Base-by-base conservation (phyloP, 2,797 vertebrate genomes). In the Antennarius maculatus region DNA sequence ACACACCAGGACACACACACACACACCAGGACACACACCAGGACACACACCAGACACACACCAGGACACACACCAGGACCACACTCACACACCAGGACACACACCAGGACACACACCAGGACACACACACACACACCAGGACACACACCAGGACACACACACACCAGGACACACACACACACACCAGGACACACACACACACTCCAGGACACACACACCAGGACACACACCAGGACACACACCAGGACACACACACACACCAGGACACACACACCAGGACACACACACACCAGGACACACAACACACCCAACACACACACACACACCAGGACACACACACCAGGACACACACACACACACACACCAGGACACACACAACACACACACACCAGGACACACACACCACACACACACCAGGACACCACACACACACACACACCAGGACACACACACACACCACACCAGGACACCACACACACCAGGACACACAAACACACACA, bases 381-480 rank as follows among this genome's bases (percentile, higher is more conserved):
- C n/a, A n/a, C 23, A 23, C 23, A 23, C 23, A 23, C 23, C n/a
- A n/a, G n/a, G 92, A 92, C 0, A 91, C 91, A 69, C 94, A 93
- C 81, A 66, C 16, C 8, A 49, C 9, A 5, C n/a, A 5, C 12
- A 18, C n/a, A 31, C 43, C n/a, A n/a, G n/a, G n/a, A n/a, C n/a
- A n/a, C n/a, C n/a, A 45, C 23, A 34, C 11, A 47, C 14, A 23
- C 47, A 43, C 42, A 37, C 23, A 56, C 45, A 46, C 15, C n/a
- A n/a, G n/a, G n/a, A n/a, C n/a, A 46, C 29, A 29, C 13, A 52
- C 14, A 16, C 15, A 34, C 14, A 29, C n/a, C 31, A 37, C 31
- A 34, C 31, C n/a, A n/a, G n/a, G n/a, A 34, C 31, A 34, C 31
- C n/a, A 34, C 31, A 34, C 31, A 34, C 31, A 34, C 31, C n/a